These are phyloP conservation scores for Melipona quadrifasciata DNA, from an alignment of 1,140 invertebrate species.

Conservation along the genomic window DNA sequence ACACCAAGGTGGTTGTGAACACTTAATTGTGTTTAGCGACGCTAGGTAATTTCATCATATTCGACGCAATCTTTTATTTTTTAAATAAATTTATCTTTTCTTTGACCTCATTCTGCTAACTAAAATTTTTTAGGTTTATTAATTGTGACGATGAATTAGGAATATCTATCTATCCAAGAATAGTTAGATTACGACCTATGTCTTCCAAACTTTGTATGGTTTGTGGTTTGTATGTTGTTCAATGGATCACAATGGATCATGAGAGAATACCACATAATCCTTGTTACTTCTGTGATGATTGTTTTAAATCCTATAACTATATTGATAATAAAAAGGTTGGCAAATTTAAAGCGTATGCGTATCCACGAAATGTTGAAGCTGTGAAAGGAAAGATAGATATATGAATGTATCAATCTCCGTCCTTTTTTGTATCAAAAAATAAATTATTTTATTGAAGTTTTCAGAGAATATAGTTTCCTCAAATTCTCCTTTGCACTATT, in stretches of 20 bases:
- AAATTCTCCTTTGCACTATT: conserved; percentile 87
- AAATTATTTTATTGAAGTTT: conserved; percentile 52
- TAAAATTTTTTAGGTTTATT: conserved; percentile 81
- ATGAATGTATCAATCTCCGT: background rate
- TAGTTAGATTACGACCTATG: conserved; percentile 77
- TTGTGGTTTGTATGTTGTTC: conserved; percentile 80
- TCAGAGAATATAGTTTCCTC: conserved; percentile 72
- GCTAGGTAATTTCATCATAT: conserved; percentile 79
- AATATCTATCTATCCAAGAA: conserved; percentile 81
- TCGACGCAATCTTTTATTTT: conserved; percentile 8
- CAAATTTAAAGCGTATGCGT: conserved; percentile 77
- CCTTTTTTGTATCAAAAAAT: conserved; percentile 12
- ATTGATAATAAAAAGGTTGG: conserved; percentile 82
- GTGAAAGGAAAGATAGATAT: background rate
- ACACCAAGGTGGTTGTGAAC: conserved; percentile 95
- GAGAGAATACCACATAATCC: conserved; percentile 85
- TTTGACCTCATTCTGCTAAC: background rate
- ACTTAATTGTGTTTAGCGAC: conserved; percentile 90
- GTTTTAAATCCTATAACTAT: conserved; percentile 86
- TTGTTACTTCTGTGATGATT: conserved; percentile 85
- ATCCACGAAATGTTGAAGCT: conserved; percentile 65
- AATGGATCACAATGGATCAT: conserved; percentile 84
- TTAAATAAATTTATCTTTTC: background rate
- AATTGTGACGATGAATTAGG: conserved; percentile 79
- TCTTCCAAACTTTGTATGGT: conserved; percentile 82